phyloP scores from a whole-genome alignment of 2,113 vertebrate species.

The Chroicocephalus ridibundus region DNA sequence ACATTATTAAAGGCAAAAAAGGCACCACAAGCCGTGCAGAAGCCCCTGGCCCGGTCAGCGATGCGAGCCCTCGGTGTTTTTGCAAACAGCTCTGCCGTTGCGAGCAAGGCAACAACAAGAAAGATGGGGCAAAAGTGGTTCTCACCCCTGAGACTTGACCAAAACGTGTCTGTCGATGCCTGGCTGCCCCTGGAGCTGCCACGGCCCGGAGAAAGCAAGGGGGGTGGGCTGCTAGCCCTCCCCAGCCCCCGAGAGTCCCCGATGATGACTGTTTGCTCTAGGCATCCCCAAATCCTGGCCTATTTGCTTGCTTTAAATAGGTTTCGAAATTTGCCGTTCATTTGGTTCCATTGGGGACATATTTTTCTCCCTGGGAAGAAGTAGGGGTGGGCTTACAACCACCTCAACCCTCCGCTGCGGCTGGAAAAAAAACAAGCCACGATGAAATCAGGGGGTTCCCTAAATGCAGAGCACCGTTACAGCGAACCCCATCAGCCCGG shows the following conservation, averaged over 20 bases:
- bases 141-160: not conserved
- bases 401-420: accelerated
- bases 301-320: not conserved
- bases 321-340: not conserved
- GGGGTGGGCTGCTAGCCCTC: not conserved
- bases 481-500: not conserved
- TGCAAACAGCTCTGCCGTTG: not conserved
- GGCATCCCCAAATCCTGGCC: not conserved
- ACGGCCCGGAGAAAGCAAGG: not conserved
- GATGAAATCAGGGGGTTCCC: not conserved
- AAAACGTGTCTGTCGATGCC: accelerated
- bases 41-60: not conserved
- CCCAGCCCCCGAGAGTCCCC: too few relatives aligned
- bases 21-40: accelerated
- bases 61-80: accelerated
- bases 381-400: not conserved
- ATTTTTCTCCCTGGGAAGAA: not conserved
- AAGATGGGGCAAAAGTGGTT: accelerated
- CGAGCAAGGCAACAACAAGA: accelerated
- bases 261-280: accelerated
- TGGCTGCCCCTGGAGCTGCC: not conserved
- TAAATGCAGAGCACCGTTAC: not conserved
- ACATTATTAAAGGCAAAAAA: not conserved
- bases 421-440: not conserved
- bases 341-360: not conserved